These are phyloP conservation scores for Osmerus mordax DNA, from an alignment of 2,113 vertebrate genomes.

Conservation along the genomic window DNA sequence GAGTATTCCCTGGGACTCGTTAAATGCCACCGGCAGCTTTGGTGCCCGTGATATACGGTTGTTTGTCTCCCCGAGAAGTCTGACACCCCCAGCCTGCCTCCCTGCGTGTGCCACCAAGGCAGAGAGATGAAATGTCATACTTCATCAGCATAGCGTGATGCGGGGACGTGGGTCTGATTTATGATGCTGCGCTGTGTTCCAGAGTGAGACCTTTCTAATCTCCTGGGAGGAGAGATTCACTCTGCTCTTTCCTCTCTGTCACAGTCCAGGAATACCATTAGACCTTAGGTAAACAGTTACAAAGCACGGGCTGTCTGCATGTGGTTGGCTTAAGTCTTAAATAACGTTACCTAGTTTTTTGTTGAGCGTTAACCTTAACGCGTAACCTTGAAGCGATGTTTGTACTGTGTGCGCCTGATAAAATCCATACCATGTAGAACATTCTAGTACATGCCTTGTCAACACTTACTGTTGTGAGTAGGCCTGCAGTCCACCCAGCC, in stretches of 20 bases:
- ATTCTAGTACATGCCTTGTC: not conserved
- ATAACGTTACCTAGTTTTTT: not conserved
- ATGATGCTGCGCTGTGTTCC: not conserved
- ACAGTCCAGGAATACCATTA: not conserved
- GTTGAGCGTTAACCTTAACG: too few species aligned
- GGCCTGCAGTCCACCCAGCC: not conserved
- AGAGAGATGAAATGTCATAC: not conserved
- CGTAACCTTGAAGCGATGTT: too few species aligned
- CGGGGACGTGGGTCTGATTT: not conserved
- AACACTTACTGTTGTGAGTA: not conserved
- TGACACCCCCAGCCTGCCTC: not conserved
- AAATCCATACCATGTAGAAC: too few species aligned
- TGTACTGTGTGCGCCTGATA: too few species aligned
- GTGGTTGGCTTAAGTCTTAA: not conserved
- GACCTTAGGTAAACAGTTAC: not conserved
- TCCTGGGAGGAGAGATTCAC: too few species aligned
- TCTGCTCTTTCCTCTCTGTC: not conserved
- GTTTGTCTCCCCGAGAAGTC: conserved; percentile 1
- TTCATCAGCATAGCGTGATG: conserved; percentile 1
- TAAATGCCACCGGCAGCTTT: too few species aligned
- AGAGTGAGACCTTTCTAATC: not conserved
- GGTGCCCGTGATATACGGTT: not conserved
- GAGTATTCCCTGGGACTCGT: too few species aligned
- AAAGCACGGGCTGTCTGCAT: not conserved
- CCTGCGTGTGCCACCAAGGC: not conserved